A percentile compares a stretch with the other conserved stretches of the same genome.
These are phyloP conservation scores for Philopotamus ludificatus DNA, from an alignment of 1,140 invertebrate genomes.

Conservation along the genomic window DNA sequence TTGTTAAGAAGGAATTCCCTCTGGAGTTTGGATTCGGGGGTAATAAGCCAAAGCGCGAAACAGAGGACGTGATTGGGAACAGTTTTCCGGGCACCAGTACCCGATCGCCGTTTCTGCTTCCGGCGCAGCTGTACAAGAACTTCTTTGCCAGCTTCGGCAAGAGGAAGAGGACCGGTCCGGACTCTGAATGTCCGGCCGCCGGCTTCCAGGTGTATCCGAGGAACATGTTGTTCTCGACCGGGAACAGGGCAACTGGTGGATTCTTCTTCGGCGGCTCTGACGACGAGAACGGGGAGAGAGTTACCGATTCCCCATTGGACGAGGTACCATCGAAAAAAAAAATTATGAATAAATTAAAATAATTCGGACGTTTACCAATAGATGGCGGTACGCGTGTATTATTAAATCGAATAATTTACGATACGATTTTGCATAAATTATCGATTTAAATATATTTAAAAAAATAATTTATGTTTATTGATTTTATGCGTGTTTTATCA, in stretches of 20 bases:
- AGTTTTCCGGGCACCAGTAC: conserved; percentile 36
- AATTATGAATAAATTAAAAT: conserved; percentile 6
- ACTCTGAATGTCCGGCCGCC: conserved; percentile 47
- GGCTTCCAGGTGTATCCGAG: conserved; percentile 52
- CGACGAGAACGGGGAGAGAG: conserved; percentile 51
- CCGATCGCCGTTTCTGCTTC: conserved; percentile 61
- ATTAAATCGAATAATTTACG: no score
- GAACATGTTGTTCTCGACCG: conserved; percentile 52
- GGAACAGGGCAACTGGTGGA: conserved; percentile 42
- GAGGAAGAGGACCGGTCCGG: conserved; percentile 47
- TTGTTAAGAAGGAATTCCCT: conserved; percentile 56
- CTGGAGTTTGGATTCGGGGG: conserved; percentile 51
- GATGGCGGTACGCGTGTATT: background rate
- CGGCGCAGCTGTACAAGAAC: conserved; percentile 75
- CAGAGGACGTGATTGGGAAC: conserved; percentile 48
- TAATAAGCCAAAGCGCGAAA: conserved; percentile 51
- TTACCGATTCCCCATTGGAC: conserved; percentile 50
- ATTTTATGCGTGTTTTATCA: background rate
- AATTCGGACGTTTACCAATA: background rate
- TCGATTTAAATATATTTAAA: background rate
- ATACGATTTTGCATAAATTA: background rate
- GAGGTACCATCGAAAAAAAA: conserved; percentile 48
- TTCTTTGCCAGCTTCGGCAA: conserved; percentile 65
- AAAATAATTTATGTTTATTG: background rate
- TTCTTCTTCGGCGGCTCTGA: conserved; percentile 52